Conservation (phyloP, 2,888 invertebrate species). For the Amblyteles armatorius region DNA sequence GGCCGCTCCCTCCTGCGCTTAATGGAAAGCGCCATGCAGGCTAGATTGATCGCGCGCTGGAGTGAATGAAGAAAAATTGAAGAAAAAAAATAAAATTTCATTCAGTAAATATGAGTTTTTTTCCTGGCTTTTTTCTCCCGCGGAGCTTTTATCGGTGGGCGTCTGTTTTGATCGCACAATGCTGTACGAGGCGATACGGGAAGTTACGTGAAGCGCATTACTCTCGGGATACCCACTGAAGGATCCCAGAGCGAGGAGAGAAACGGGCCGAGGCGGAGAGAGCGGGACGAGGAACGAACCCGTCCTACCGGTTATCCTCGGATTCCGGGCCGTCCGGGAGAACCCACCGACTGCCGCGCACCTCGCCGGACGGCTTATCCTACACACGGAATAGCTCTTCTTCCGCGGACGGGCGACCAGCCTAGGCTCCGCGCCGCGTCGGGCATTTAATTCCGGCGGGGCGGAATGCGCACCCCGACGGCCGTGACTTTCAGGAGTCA, state of each 20-base stretch:
- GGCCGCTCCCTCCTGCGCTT: background rate
- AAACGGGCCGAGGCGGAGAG: slow-evolving; percentile 13
- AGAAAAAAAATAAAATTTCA: background rate
- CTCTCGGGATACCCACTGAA: slow-evolving; percentile 32
- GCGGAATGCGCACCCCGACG: slow-evolving; percentile 48
- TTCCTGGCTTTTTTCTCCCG: background rate
- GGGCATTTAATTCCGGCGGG: slow-evolving; percentile 57
- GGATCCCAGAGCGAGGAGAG: slow-evolving; percentile 24
- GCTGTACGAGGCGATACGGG: slow-evolving; percentile 25
- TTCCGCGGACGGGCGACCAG: slow-evolving; percentile 48
- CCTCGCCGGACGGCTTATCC: background rate
- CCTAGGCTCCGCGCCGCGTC: slow-evolving; percentile 23
- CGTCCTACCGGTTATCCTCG: slow-evolving; percentile 68
- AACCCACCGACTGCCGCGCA: slow-evolving; percentile 11
- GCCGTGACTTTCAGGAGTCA: slow-evolving; percentile 59
- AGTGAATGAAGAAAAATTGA: background rate
- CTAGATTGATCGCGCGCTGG: background rate
- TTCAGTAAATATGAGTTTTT: background rate
- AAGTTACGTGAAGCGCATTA: slow-evolving; percentile 54
- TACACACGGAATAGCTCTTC: slow-evolving; percentile 31
- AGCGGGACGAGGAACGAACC: slow-evolving; percentile 50
- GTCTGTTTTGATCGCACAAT: slow-evolving; percentile 41
- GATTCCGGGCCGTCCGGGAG: slow-evolving; percentile 61
- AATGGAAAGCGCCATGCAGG: background rate
- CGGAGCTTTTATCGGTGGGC: background rate